Conservation (phyloP, 2,888 invertebrate species). For the Dasypolia templi region DNA sequence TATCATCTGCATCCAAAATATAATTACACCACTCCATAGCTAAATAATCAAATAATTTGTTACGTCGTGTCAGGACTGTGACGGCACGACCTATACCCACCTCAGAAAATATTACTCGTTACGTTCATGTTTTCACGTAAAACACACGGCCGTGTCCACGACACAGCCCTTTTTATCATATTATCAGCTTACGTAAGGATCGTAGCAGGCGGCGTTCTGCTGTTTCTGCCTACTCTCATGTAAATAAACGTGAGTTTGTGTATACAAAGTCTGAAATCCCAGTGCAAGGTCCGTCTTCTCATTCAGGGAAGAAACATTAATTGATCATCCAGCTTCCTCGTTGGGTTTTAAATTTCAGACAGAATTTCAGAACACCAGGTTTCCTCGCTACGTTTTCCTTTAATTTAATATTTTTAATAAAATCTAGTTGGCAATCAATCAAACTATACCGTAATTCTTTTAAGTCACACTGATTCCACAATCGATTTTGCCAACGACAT, state of each 20-base stretch:
- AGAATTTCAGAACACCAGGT: background rate
- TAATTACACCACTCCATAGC: no score
- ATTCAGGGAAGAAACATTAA: background rate
- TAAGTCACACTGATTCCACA: constrained; percentile 11
- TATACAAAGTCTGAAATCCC: background rate
- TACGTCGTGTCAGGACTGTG: no score
- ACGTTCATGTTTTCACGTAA: no score
- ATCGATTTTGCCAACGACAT: constrained; percentile 18
- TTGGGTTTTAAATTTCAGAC: background rate
- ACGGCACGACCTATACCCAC: no score
- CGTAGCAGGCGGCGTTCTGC: background rate
- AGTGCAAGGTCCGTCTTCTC: background rate
- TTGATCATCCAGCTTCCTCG: background rate
- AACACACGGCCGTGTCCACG: no score
- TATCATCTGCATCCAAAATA: no score
- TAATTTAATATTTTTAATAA: background rate
- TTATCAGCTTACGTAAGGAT: background rate
- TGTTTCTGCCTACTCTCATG: background rate
- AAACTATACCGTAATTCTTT: constrained; percentile 6
- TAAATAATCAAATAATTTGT: no score
- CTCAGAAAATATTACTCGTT: no score
- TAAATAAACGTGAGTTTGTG: background rate
- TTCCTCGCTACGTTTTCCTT: background rate
- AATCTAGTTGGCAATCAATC: background rate
- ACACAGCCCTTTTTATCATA: constrained; percentile 20